Conservation (phyloP, 53 echinoderm and acorn worm species). For the Astropecten irregularis region DNA sequence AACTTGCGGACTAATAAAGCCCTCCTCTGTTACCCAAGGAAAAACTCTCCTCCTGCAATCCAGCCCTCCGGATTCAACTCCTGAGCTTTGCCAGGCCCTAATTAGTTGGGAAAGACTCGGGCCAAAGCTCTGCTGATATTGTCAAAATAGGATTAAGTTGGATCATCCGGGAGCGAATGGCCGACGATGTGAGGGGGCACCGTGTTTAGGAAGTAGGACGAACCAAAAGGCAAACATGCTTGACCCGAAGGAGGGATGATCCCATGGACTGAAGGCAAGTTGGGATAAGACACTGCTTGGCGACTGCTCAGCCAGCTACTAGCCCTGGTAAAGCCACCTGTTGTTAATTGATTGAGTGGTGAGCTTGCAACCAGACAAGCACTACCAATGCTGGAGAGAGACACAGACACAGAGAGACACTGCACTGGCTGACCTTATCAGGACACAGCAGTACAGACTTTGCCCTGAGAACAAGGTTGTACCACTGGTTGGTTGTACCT, state of each 20-base stretch:
- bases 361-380: neutral
- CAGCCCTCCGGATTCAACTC: no score
- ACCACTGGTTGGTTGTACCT: no score
- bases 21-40: no score
- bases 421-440: slow-evolving; percentile 22
- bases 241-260: neutral
- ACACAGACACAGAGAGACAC: no score
- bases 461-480: slow-evolving; percentile 1
- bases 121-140: neutral
- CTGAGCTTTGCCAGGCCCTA: neutral
- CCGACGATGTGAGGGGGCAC: neutral
- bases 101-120: neutral
- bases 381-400: no score
- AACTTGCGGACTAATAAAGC: no score
- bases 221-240: neutral
- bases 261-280: no score
- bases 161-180: no score
- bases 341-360: slow-evolving; percentile 8
- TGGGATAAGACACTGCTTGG: no score
- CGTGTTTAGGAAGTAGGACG: neutral
- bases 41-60: no score
- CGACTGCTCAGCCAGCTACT: no score
- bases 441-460: neutral
- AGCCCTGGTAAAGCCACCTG: neutral
- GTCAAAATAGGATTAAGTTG: neutral